Evolutionary conservation across 2,888 invertebrate species (phyloP).

Genomic region (Ophion slaviceki): DNA sequence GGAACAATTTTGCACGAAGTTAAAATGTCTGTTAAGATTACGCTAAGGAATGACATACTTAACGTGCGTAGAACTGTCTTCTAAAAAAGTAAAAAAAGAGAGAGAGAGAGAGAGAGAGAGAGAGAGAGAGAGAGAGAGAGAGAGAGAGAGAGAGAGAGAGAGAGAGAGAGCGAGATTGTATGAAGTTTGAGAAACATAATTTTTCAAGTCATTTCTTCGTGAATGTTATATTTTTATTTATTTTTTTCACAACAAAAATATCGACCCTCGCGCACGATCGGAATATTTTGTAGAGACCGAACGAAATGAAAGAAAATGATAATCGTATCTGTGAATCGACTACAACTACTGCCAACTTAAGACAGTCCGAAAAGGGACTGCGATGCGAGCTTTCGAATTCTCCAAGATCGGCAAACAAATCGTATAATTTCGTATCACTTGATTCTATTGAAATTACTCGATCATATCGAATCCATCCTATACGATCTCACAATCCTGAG

Average conservation of each 20-base stretch:
- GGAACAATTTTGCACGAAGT: neutral
- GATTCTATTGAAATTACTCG: neutral
- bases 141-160: constrained; percentile 44
- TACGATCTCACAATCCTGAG: constrained; percentile 9
- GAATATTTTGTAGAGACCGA: constrained; percentile 30
- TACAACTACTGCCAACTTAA: constrained; percentile 73
- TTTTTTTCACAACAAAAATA: constrained; percentile 24
- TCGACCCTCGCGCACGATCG: constrained; percentile 39
- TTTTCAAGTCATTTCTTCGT: constrained; percentile 3
- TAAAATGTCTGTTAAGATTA: neutral
- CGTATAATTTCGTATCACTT: constrained; percentile 21
- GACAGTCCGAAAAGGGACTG: constrained; percentile 45
- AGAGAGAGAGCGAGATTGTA: constrained; percentile 11
- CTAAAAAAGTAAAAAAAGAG: constrained; percentile 3
- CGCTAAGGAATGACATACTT: neutral
- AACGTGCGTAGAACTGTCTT: neutral
- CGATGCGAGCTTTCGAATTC: constrained; percentile 39
- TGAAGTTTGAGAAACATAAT: neutral
- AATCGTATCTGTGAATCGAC: constrained; percentile 58
- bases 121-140: constrained; percentile 44
- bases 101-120: constrained; percentile 22
- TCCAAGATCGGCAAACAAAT: constrained; percentile 29
- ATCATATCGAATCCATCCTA: neutral
- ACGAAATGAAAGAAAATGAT: neutral
- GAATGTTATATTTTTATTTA: neutral